Percentiles rank a stretch among this genome's conserved stretches.
Evolutionary conservation across 2,888 invertebrate species (phyloP).

Genomic region (Polyploca ridens): DNA sequence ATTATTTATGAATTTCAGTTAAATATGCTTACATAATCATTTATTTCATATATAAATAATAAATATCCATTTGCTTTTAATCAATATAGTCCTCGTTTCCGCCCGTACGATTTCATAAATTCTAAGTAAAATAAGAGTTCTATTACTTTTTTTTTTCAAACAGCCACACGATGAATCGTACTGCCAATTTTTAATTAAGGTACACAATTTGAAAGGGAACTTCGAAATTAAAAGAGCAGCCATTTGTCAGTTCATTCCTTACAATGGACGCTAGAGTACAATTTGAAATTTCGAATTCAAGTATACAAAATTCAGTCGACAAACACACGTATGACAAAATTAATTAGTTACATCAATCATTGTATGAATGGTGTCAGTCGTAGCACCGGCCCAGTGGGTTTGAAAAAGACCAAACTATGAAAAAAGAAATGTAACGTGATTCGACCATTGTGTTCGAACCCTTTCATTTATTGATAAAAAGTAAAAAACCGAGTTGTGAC

Average conservation of each 20-base stretch:
- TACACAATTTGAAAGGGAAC: constrained; percentile 27
- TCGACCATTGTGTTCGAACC: constrained; percentile 75
- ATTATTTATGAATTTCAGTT: too few species aligned
- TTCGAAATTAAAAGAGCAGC: constrained; percentile 53
- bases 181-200: constrained; percentile 11
- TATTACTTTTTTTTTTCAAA: neutral
- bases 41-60: too few species aligned
- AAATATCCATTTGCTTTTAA: too few species aligned
- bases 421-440: constrained; percentile 77
- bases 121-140: neutral
- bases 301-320: constrained; percentile 57
- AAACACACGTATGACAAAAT: constrained; percentile 73
- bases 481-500: constrained; percentile 51
- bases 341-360: constrained; percentile 84
- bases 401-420: constrained; percentile 63
- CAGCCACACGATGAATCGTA: neutral
- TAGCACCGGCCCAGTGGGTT: constrained; percentile 69
- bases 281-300: constrained; percentile 70
- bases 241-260: constrained; percentile 47
- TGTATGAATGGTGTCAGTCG: constrained; percentile 69
- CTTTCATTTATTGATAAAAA: constrained; percentile 49
- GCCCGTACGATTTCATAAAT: neutral
- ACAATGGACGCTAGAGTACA: constrained; percentile 54
- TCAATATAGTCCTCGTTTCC: too few species aligned
- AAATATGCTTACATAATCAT: too few species aligned